Base-by-base conservation (phyloP, 1,140 invertebrate genomes). In the Danaus plexippus region DNA sequence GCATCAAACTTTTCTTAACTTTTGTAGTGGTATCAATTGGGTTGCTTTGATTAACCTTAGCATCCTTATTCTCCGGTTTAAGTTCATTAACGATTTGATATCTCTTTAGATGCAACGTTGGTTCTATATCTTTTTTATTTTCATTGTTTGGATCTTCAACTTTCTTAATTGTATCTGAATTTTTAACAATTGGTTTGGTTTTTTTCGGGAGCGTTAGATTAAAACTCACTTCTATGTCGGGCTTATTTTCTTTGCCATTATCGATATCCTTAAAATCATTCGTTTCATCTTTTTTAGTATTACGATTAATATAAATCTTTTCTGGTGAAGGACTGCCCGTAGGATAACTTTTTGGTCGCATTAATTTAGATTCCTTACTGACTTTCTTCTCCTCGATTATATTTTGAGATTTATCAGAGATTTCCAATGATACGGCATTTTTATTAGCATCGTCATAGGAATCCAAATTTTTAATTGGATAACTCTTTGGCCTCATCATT, bases 311-410 rank as follows among this genome's bases (percentile, higher is more conserved):
- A 59, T 71, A 81, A 13, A 73, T 68, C 69, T 88, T 88, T 66
- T 88, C 86, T 40, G 80, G 82, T 11, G 82, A 85, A 15, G 74
- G 76, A 53, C 69, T 81, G 58, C 79, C 85, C 10, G 78, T 76
- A 11, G 89, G 89, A 75, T 90, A 90, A 67, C 89, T 90, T 61
- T 90, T 90, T 8, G 91, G 91, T 46, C 91, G 75, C 11, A 88
- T 87, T 15, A 92, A 63, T 81, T 89, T 90, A 1, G 91, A 91
- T 61, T 90, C 86, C 63, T 75, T 85, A n/a, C 53, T 47, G 66
- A 54, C 49, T 66, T 77, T 61, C 45, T 50, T 64, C 13, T 85
- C 80, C 55, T 72, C 71, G 49, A 49, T 64, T 56, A 83, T 78
- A 22, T 64, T 71, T 42, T 81, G 73, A 59, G 68, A 74, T 52